phyloP scores from a whole-genome alignment of 2,888 invertebrate genomes.

The Euspilapteryx auroguttella region DNA sequence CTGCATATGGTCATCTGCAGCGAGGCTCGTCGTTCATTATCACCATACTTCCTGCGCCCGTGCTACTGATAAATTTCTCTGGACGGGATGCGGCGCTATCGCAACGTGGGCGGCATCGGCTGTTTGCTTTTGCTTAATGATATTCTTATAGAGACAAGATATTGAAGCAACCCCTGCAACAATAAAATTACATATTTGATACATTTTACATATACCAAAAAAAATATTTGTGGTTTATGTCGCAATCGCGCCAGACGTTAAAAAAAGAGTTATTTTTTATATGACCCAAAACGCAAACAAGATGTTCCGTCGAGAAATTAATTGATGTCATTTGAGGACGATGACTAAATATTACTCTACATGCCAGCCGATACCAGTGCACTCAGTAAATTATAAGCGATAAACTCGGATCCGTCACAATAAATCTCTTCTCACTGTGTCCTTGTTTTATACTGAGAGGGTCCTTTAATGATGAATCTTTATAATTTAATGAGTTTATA shows the following conservation, averaged over 20 bases:
- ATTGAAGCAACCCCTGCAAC: constrained; percentile 51
- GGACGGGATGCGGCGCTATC: constrained; percentile 42
- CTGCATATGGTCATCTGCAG: constrained; percentile 1
- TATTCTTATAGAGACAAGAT: constrained; percentile 50
- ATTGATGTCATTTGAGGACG: constrained; percentile 8
- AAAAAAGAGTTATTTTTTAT: no score
- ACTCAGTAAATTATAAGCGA: not conserved
- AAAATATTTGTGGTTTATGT: no score
- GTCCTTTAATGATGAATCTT: no score
- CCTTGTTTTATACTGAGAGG: no score
- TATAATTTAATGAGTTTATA: no score
- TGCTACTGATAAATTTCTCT: constrained; percentile 49
- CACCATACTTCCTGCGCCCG: constrained; percentile 43
- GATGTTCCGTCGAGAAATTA: not conserved
- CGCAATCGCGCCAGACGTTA: no score
- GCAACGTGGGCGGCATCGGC: constrained; percentile 32
- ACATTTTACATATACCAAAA: no score
- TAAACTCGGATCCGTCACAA: no score
- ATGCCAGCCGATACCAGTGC: constrained; percentile 3
- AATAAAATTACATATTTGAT: no score
- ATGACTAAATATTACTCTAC: constrained; percentile 9
- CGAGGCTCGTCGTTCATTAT: constrained; percentile 18
- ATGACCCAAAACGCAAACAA: constrained; percentile 9
- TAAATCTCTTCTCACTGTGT: no score
- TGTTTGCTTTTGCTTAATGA: constrained; percentile 43